phyloP scores from a whole-genome alignment of 2,113 vertebrate species.

The Cyprinus carpio region DNA sequence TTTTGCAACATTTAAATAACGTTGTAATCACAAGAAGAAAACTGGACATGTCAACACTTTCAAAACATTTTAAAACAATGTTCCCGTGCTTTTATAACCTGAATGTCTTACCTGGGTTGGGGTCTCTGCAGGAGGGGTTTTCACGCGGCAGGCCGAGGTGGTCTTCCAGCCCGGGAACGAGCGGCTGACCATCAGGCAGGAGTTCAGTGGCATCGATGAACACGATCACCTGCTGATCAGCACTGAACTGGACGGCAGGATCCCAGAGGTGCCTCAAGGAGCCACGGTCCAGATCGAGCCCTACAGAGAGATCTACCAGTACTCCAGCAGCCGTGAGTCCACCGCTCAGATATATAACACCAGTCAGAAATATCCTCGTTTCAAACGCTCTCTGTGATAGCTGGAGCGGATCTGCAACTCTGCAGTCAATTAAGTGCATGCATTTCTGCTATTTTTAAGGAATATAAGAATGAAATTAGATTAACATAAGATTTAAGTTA shows the following conservation, averaged over 20 bases:
- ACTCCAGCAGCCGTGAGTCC: conserved; percentile 79
- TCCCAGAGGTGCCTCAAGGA: conserved; percentile 78
- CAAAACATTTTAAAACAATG: too few species aligned
- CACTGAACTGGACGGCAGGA: conserved; percentile 85
- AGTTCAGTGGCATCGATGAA: conserved; percentile 88
- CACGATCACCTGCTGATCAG: conserved; percentile 89
- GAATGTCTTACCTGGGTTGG: rapidly evolving
- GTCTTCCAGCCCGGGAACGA: conserved; percentile 83
- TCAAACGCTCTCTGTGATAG: neutral
- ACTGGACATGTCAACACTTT: too few species aligned
- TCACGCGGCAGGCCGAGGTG: conserved; percentile 86
- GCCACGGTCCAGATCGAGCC: conserved; percentile 83
- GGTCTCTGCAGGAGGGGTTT: conserved; percentile 80
- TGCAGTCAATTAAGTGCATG: too few species aligned
- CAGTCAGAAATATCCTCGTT: neutral
- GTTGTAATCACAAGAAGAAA: too few species aligned
- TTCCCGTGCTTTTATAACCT: too few species aligned
- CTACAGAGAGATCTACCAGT: conserved; percentile 88
- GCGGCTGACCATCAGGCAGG: conserved; percentile 83
- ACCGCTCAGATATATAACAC: neutral
- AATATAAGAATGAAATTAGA: neutral
- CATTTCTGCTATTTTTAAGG: neutral
- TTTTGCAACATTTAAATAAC: too few species aligned
- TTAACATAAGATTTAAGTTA: neutral
- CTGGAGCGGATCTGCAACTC: too few species aligned